Evolutionary conservation across 2,113 vertebrate genomes (phyloP), one percentile per base, ranked within the genome.

Genomic region (Halichoeres trimaculatus): DNA sequence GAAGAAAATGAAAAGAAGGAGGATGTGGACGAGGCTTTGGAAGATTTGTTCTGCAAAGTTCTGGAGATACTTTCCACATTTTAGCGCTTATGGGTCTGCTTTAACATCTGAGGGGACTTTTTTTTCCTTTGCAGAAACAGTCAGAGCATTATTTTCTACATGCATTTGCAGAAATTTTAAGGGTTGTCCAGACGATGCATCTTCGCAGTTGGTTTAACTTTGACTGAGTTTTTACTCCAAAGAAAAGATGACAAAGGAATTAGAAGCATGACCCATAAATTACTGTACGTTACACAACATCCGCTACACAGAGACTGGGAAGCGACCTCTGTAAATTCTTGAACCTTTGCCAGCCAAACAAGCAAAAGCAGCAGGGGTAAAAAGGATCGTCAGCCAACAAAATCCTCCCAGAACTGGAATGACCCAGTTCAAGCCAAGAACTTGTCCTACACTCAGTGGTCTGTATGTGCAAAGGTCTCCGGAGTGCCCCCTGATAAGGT

Each of bases 381-480:
- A 73, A 30, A 23, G 22, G 14, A 72, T 48, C 24, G 11, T 3
- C 4, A 23, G 73, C 74, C 70, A 85, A 83, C 55, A 41, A 69
- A 72, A 84, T 71, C 82, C 35, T 47, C 70, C 78, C 66, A 72
- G 75, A 88, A 78, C 90, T 75, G 83, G 78, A 72, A 22, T 20
- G 55, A 81, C 71, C 85, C 80, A 26, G 89, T 80, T 84, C 40
- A 56, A 66, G 34, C 63, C 58, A 38, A 57, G 54, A 40, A n/a
- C 24, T 60, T 59, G 12, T 52, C 2, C 40, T 85, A 62, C 78
- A 76, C 64, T 70, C 52, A n/a, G 66, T 34, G 62, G 58, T 73
- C 68, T 13, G 26, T 11, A 48, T 52, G 76, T 45, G 22, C 87
- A 88, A 91, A 89, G 75, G 79, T 87, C 71, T 69, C 20, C 59